Evolutionary conservation across 2,113 vertebrate species (phyloP).

Genomic region (Copsychus sechellarum): DNA sequence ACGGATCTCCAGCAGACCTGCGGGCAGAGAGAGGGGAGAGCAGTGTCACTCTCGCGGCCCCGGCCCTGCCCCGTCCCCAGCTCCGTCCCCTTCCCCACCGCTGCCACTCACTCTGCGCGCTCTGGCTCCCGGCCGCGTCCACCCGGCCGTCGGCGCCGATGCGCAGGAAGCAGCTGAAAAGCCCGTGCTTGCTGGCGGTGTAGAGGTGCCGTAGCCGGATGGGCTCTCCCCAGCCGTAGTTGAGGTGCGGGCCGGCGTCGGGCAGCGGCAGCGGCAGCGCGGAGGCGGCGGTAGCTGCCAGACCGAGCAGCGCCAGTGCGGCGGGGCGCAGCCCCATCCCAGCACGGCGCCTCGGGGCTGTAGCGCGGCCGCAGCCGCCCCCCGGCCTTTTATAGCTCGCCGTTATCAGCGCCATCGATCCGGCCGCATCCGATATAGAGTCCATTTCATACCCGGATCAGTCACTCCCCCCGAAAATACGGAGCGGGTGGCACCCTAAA

Average conservation of each 20-base stretch:
- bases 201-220: slow-evolving; percentile 88
- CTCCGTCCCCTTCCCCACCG: accelerated
- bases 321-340: slow-evolving; percentile 8
- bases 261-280: slow-evolving; percentile 65
- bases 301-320: slow-evolving; percentile 48
- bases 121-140: slow-evolving; percentile 78
- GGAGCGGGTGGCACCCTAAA: slow-evolving; percentile 44
- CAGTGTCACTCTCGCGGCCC: background rate
- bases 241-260: slow-evolving; percentile 81
- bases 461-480: slow-evolving; percentile 52
- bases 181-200: slow-evolving; percentile 78
- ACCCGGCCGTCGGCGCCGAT: slow-evolving; percentile 84
- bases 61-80: background rate
- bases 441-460: slow-evolving; percentile 52
- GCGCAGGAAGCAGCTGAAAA: slow-evolving; percentile 80
- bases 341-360: background rate
- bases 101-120: slow-evolving; percentile 82
- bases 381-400: slow-evolving; percentile 80
- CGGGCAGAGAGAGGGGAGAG: background rate
- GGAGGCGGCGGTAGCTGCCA: slow-evolving; percentile 57
- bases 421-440: slow-evolving; percentile 64
- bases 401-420: slow-evolving; percentile 80
- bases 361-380: slow-evolving; percentile 27
- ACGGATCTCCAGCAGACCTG: slow-evolving; percentile 91
- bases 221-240: slow-evolving; percentile 85